A percentile compares a stretch with the other conserved stretches of the same genome.
phyloP scores from a whole-genome alignment of 2,888 invertebrate species.

The Ligdia adustata region DNA sequence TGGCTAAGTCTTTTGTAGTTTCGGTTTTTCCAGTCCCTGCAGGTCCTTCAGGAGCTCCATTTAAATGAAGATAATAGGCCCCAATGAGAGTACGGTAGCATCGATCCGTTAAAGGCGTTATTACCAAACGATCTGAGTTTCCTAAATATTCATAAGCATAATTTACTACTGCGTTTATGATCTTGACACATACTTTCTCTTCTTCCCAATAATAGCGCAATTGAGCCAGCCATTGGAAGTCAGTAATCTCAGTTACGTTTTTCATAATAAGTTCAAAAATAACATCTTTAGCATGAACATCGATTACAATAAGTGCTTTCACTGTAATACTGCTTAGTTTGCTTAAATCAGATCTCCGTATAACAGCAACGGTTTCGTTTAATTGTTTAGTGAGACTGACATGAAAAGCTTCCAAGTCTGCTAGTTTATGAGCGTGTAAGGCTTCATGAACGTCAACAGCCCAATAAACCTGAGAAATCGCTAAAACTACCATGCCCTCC shows the following conservation, averaged over 20 bases:
- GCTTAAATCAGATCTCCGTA: conserved; percentile 87
- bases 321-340: conserved; percentile 90
- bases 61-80: conserved; percentile 92
- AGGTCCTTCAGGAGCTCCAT: conserved; percentile 94
- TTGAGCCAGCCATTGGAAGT: conserved; percentile 94
- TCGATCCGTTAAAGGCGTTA: conserved; percentile 90
- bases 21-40: conserved; percentile 96
- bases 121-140: conserved; percentile 90
- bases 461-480: conserved; percentile 93
- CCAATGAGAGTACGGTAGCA: conserved; percentile 93
- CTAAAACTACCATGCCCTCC: conserved; percentile 93
- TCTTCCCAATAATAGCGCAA: conserved; percentile 92
- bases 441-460: conserved; percentile 90
- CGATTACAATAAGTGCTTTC: conserved; percentile 92
- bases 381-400: conserved; percentile 85
- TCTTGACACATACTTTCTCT: conserved; percentile 87
- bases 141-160: conserved; percentile 95
- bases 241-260: conserved; percentile 87
- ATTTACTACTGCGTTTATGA: conserved; percentile 90
- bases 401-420: conserved; percentile 83
- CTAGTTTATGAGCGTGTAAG: conserved; percentile 83
- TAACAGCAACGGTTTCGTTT: conserved; percentile 89
- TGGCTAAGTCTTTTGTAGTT: conserved; percentile 96
- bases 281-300: conserved; percentile 94
- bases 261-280: conserved; percentile 86